Conservation (phyloP, 2,888 invertebrate genomes). For the Tolmerus cingulatus region DNA sequence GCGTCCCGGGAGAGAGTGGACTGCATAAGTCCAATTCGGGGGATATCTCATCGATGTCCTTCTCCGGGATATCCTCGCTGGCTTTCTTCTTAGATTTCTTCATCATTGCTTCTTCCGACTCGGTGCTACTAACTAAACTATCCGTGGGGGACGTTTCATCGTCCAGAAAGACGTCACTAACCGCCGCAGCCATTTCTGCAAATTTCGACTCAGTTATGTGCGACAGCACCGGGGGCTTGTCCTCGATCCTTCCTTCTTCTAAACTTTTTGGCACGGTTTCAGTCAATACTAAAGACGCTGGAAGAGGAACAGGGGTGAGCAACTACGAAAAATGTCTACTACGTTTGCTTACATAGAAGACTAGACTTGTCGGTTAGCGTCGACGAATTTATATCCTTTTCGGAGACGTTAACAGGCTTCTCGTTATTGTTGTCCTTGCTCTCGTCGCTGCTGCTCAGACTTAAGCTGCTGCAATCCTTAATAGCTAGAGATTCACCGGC, state of each 20-base stretch:
- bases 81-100: slow-evolving; percentile 57
- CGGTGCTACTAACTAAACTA: slow-evolving; percentile 70
- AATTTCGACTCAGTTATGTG: slow-evolving; percentile 68
- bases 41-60: slow-evolving; percentile 64
- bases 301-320: not conserved
- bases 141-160: slow-evolving; percentile 87
- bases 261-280: slow-evolving; percentile 39
- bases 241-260: slow-evolving; percentile 41
- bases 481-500: slow-evolving; percentile 74
- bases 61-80: slow-evolving; percentile 63
- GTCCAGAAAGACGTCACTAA: slow-evolving; percentile 75
- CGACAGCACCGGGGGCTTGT: slow-evolving; percentile 57
- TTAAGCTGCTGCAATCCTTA: slow-evolving; percentile 66
- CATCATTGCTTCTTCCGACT: slow-evolving; percentile 58
- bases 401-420: slow-evolving; percentile 26
- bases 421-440: slow-evolving; percentile 57
- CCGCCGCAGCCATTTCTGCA: slow-evolving; percentile 75
- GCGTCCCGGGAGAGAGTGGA: slow-evolving; percentile 76
- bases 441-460: slow-evolving; percentile 67
- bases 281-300: slow-evolving; percentile 43
- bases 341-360: slow-evolving; percentile 46
- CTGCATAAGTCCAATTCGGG: slow-evolving; percentile 61
- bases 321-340: not conserved
- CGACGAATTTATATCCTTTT: slow-evolving; percentile 48
- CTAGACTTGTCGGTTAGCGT: slow-evolving; percentile 45